phyloP scores from a whole-genome alignment of 2,888 invertebrate genomes.

The Diaprepes abbreviatus region DNA sequence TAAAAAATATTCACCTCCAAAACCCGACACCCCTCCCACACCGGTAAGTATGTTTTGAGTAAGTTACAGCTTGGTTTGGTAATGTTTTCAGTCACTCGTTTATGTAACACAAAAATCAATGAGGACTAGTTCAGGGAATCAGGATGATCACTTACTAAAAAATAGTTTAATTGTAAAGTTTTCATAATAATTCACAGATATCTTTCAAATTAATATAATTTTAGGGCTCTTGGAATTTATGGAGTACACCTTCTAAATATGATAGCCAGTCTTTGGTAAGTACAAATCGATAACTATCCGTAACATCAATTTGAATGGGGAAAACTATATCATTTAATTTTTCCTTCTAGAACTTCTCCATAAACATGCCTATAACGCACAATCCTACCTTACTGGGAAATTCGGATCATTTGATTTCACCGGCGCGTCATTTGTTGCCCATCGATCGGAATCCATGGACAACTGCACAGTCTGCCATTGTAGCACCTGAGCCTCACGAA shows the following conservation, averaged over 20 bases:
- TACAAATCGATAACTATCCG: no score
- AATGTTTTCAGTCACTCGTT: no score
- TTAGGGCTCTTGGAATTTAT: constrained; percentile 47
- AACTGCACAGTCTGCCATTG: constrained; percentile 33
- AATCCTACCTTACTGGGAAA: constrained; percentile 62
- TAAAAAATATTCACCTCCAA: constrained; percentile 63
- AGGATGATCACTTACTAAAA: no score
- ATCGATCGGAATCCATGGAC: constrained; percentile 17
- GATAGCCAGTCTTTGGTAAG: background rate
- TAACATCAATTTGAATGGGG: no score
- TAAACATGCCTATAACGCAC: constrained; percentile 62
- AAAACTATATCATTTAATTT: background rate
- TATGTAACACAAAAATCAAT: no score
- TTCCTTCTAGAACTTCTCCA: constrained; percentile 58
- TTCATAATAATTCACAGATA: no score
- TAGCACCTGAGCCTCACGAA: constrained; percentile 64
- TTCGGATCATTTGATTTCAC: constrained; percentile 63
- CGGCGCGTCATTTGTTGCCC: constrained; percentile 60
- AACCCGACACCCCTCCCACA: constrained; percentile 68
- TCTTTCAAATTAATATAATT: constrained; percentile 39
- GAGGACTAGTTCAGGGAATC: no score
- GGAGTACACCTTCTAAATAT: constrained; percentile 38
- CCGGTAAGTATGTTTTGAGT: constrained; percentile 63
- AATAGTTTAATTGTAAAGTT: no score
- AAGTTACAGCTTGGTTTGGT: no score